These are phyloP conservation scores for Globia sparganii DNA, from an alignment of 2,888 invertebrate species.

Conservation along the genomic window DNA sequence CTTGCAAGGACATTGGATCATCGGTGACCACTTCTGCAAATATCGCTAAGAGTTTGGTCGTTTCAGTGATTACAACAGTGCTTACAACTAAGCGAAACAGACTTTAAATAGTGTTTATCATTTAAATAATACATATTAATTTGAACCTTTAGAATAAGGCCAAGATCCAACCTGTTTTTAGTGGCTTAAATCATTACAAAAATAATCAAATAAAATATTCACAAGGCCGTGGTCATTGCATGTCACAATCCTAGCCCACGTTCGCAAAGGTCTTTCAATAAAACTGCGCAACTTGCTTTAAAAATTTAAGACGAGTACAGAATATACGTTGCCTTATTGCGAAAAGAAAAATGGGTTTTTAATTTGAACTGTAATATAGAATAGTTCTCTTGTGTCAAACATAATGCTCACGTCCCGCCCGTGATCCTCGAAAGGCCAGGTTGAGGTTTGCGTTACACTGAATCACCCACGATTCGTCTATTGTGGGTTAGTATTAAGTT, in stretches of 20 bases:
- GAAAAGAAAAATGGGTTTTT: constrained; percentile 65
- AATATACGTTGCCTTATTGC: constrained; percentile 69
- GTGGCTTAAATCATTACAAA: constrained; percentile 34
- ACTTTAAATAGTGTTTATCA: constrained; percentile 21
- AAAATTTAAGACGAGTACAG: constrained; percentile 69
- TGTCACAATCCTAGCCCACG: constrained; percentile 77
- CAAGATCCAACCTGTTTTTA: constrained; percentile 33
- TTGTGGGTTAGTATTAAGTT: not conserved
- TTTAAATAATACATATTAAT: constrained; percentile 55
- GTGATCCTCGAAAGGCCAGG: constrained; percentile 3
- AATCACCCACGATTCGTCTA: not conserved
- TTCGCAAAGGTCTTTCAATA: constrained; percentile 67
- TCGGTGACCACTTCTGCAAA: constrained; percentile 69
- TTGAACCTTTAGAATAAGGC: constrained; percentile 39
- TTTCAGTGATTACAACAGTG: constrained; percentile 16
- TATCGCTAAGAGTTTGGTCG: constrained; percentile 30
- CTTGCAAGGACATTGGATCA: constrained; percentile 78
- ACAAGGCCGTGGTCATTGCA: constrained; percentile 74
- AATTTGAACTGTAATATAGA: constrained; percentile 54
- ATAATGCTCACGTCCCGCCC: not conserved
- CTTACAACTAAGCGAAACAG: constrained; percentile 1
- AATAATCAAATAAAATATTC: constrained; percentile 52
- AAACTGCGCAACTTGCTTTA: constrained; percentile 75
- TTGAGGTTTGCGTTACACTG: not conserved
- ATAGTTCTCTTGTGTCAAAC: constrained; percentile 1